Percentiles rank a stretch among this genome's conserved stretches.
Evolutionary conservation across 2,797 vertebrate genomes (phyloP).

Genomic region (Kryptolebias ocellatus): DNA sequence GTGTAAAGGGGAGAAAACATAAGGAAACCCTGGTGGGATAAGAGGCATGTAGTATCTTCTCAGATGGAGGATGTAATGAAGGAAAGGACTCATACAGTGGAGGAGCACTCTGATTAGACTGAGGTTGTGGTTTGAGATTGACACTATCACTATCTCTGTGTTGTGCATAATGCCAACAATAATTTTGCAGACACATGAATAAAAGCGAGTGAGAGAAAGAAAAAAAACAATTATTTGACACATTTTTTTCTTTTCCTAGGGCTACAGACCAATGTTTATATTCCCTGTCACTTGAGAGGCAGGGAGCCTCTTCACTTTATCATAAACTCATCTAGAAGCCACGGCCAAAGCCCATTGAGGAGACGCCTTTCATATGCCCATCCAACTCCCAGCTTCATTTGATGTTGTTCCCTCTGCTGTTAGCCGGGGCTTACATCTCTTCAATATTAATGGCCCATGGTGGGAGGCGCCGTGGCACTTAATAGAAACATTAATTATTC

Average conservation of each 20-base stretch:
- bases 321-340: slow-evolving; percentile 48
- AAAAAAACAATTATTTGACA: slow-evolving; percentile 21
- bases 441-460: slow-evolving; percentile 81
- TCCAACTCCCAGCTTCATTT: slow-evolving; percentile 77
- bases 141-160: slow-evolving; percentile 33
- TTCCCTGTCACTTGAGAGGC: slow-evolving; percentile 38
- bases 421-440: slow-evolving; percentile 77
- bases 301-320: slow-evolving; percentile 32
- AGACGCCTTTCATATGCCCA: slow-evolving; percentile 66
- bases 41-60: neutral
- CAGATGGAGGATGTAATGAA: slow-evolving; percentile 24
- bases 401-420: slow-evolving; percentile 79
- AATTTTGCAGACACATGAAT: neutral
- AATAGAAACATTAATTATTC: slow-evolving; percentile 85
- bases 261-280: slow-evolving; percentile 49
- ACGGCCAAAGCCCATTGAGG: slow-evolving; percentile 49
- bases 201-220: neutral
- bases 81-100: slow-evolving; percentile 5
- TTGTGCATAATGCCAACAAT: slow-evolving; percentile 39
- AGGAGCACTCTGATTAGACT: slow-evolving; percentile 22
- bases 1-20: slow-evolving; percentile 22
- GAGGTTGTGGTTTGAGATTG: slow-evolving; percentile 25
- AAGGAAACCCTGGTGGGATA: slow-evolving; percentile 4
- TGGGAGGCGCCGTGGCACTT: slow-evolving; percentile 76
- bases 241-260: slow-evolving; percentile 20